phyloP scores from a whole-genome alignment of 2,113 vertebrate species.

The Zosterops pallidus region DNA sequence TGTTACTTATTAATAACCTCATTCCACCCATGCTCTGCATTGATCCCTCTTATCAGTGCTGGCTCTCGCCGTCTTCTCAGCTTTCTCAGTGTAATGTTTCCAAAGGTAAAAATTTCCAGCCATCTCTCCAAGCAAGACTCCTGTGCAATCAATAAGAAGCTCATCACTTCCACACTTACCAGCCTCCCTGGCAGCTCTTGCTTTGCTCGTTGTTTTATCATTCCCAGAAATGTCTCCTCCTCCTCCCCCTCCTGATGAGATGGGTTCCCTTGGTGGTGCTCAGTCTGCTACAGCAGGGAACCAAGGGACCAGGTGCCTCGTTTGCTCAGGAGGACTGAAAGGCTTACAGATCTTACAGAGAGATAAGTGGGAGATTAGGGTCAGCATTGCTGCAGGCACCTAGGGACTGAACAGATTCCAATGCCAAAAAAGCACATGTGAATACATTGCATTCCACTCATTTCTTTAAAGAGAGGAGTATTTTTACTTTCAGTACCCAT shows the following conservation, averaged over 20 bases:
- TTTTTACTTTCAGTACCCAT: not conserved
- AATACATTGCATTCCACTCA: not conserved
- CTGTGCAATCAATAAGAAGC: not conserved
- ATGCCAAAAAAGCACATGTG: not conserved
- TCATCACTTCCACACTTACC: slow-evolving; percentile 37
- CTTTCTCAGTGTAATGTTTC: not conserved
- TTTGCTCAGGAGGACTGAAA: slow-evolving; percentile 19
- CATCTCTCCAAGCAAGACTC: not conserved
- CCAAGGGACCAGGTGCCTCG: not conserved
- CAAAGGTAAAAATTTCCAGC: not conserved
- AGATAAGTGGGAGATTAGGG: slow-evolving; percentile 59
- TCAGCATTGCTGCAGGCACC: not conserved
- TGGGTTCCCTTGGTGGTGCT: not conserved
- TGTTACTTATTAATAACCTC: slow-evolving; percentile 49
- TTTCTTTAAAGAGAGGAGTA: not conserved
- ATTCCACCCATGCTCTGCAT: not conserved
- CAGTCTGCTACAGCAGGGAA: not conserved
- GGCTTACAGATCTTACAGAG: slow-evolving; percentile 30
- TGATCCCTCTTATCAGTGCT: not conserved
- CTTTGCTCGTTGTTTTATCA: slow-evolving; percentile 64
- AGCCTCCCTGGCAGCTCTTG: slow-evolving; percentile 19
- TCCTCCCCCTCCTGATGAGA: not conserved
- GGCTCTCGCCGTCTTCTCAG: not conserved
- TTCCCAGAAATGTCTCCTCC: not conserved
- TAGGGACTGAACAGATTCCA: not conserved